phyloP scores from a whole-genome alignment of 2,113 vertebrate genomes.

The Varanus salvator region DNA sequence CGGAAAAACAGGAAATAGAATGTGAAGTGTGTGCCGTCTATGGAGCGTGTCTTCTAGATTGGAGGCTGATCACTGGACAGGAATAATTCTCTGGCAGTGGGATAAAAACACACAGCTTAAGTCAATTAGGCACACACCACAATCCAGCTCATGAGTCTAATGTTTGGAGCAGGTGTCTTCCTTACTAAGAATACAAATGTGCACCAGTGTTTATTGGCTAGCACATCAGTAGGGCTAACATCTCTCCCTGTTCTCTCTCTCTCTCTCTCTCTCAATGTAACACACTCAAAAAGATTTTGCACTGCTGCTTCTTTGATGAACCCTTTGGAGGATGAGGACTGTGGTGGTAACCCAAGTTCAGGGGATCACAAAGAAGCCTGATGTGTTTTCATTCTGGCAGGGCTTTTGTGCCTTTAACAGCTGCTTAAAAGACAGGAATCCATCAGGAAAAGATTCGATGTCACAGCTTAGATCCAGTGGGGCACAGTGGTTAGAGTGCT shows the following conservation, averaged over 20 bases:
- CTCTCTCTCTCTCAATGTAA: neutral
- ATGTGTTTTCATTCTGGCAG: neutral
- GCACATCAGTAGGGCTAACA: slow-evolving; percentile 61
- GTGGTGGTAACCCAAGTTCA: neutral
- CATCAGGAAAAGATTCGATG: neutral
- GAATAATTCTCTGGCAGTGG: slow-evolving; percentile 43
- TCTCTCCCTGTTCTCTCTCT: slow-evolving; percentile 4
- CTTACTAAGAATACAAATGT: slow-evolving; percentile 57
- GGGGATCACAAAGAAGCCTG: neutral
- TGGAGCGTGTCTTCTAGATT: slow-evolving; percentile 40
- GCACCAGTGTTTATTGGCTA: slow-evolving; percentile 57
- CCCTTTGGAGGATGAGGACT: neutral
- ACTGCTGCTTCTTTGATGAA: neutral
- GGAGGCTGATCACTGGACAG: slow-evolving; percentile 50
- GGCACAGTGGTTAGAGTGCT: too few species aligned
- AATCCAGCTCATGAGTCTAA: slow-evolving; percentile 65
- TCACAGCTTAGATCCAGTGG: neutral
- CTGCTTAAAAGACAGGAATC: neutral
- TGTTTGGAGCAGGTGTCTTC: slow-evolving; percentile 71
- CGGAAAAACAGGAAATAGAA: slow-evolving; percentile 46
- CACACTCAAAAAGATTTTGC: neutral
- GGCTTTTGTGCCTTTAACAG: neutral
- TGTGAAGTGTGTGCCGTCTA: slow-evolving; percentile 45
- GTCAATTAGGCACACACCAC: slow-evolving; percentile 59
- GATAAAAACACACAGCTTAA: slow-evolving; percentile 60